Conservation (phyloP, 2,113 vertebrate genomes). For the Taurulus bubalis region DNA sequence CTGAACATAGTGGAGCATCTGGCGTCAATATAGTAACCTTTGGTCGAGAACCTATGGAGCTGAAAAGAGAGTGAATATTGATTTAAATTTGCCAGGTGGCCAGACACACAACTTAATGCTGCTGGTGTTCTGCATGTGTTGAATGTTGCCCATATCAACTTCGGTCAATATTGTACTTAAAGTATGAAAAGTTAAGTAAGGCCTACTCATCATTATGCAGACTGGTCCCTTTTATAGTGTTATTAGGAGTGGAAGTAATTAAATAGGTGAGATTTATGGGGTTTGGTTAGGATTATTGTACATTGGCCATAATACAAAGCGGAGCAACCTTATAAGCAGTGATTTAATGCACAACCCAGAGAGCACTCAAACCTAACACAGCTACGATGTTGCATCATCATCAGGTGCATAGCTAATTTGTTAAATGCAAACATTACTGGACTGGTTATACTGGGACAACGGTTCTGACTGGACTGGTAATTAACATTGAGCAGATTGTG, state of each 20-base stretch:
- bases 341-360: not conserved
- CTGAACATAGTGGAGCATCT: not conserved
- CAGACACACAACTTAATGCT: not conserved
- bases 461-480: not conserved
- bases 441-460: not conserved
- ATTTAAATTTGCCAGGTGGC: not conserved
- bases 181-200: not conserved
- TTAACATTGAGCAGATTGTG: not conserved
- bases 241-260: no score
- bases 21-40: not conserved
- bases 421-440: not conserved
- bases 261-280: not conserved
- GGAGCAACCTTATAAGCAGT: not conserved
- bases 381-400: not conserved
- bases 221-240: no score
- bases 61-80: not conserved
- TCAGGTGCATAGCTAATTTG: conserved; percentile 5
- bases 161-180: not conserved
- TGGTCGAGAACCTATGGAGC: not conserved
- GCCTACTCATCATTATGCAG: not conserved
- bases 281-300: not conserved
- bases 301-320: not conserved
- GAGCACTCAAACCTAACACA: not conserved
- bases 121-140: no score
- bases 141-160: not conserved